Base-by-base conservation (phyloP, 2,888 invertebrate species). In the Philaethria dido region DNA sequence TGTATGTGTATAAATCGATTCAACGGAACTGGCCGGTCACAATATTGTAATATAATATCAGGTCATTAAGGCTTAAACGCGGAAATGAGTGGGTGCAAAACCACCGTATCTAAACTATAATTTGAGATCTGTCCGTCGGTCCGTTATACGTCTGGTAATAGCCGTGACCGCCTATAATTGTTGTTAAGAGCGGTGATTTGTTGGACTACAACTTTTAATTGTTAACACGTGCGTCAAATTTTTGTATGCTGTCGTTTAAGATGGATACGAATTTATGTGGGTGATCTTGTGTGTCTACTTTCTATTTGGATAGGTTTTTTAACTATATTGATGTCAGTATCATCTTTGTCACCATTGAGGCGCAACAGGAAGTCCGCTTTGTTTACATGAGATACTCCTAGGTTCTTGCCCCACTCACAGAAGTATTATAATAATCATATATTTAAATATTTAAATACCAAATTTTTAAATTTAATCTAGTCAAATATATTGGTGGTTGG, bases 21-120 rank as follows among this genome's bases (percentile, higher is more conserved):
- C 78, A 82, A 83, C 81, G 84, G 82, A 75, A 81, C 76, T 72
- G 77, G 73, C 80, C 80, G 80, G 83, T 85, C 85, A 85, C 83
- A 86, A 86, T 86, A 88, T 87, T 85, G 87, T 87, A 87, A 88
- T 84, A 86, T 86, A 89, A 90, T 89, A 90, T 87, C 84, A 83
- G 85, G 86, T 87, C 88, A 89, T 92, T 89, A 91, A 85, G 80
- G 80, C 79, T 85, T 83, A 81, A 84, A 88, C 83, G 82, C 89
- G 92, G 92, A 92, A 92, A 86, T 87, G 92, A 89, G 92, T 92
- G 92, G 92, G 92, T 88, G 92, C 92, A 80, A 90, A 90, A 92
- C 83, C 88, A 87, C 90, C 92, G 89, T 88, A 86, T 80, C 92
- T 78, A 92, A 92, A 91, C 86, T 91, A 89, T 92, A 92, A 92